Evolutionary conservation across 2,113 vertebrate genomes (phyloP).

Genomic region (Malurus elegans): DNA sequence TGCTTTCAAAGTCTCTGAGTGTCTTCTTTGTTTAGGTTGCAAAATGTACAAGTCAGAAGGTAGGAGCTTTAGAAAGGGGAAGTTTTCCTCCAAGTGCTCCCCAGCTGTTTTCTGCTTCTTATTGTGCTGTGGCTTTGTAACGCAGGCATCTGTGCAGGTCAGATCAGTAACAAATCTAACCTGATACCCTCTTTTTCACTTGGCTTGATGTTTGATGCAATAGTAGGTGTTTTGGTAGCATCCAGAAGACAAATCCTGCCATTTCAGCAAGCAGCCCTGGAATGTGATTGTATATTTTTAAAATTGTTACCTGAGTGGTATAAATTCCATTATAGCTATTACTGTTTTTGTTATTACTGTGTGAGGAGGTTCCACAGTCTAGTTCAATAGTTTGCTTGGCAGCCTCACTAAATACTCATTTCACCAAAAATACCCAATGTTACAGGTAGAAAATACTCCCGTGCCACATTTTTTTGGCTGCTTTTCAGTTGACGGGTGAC

Average conservation of each 20-base stretch:
- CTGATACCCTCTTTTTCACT: background rate
- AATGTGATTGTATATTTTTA: background rate
- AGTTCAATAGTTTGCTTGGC: background rate
- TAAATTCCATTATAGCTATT: background rate
- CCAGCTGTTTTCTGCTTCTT: background rate
- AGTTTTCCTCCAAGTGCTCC: background rate
- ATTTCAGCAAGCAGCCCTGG: background rate
- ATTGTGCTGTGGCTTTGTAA: background rate
- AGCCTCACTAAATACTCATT: background rate
- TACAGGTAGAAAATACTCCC: background rate
- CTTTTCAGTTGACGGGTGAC: background rate
- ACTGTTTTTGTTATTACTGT: background rate
- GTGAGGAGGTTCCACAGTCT: background rate
- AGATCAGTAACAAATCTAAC: background rate
- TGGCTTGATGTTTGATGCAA: background rate
- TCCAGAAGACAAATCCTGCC: background rate
- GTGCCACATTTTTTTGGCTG: rapidly evolving
- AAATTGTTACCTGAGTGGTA: background rate
- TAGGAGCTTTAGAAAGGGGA: background rate
- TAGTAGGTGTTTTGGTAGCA: background rate
- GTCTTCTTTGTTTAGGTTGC: background rate
- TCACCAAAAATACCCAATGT: rapidly evolving
- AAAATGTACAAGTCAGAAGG: background rate
- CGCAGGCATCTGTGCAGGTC: rapidly evolving
- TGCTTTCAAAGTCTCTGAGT: background rate